These are phyloP conservation scores for Agrypnia vestita DNA, from an alignment of 1,140 invertebrate species.

Conservation along the genomic window DNA sequence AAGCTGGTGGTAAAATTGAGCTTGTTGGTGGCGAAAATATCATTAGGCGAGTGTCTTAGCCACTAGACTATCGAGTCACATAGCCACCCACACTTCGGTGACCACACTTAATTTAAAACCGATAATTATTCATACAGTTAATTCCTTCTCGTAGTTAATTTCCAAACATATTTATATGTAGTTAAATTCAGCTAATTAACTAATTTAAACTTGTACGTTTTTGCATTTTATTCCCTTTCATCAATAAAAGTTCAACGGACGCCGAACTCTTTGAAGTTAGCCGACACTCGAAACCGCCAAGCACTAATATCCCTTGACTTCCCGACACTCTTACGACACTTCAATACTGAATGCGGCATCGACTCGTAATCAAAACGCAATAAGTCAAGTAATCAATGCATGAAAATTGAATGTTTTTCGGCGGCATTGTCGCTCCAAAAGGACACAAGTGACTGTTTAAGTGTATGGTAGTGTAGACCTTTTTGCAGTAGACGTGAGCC, in stretches of 20 bases:
- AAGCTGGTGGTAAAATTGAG: too few species aligned
- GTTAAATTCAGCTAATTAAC: constrained; percentile 18
- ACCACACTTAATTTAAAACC: too few species aligned
- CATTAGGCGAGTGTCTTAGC: too few species aligned
- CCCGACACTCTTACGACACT: neutral
- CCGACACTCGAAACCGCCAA: constrained; percentile 16
- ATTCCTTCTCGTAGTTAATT: too few species aligned
- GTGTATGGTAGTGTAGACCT: neutral
- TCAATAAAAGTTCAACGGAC: constrained; percentile 8
- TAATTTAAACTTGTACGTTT: constrained; percentile 6
- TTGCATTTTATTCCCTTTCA: constrained; percentile 24
- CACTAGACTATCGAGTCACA: too few species aligned
- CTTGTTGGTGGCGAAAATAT: too few species aligned
- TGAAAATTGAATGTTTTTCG: neutral
- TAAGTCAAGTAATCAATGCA: neutral
- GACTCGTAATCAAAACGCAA: neutral
- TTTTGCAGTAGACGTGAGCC: neutral
- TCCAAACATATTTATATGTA: too few species aligned
- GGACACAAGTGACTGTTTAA: neutral
- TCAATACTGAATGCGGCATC: neutral
- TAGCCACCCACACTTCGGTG: too few species aligned
- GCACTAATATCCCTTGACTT: neutral
- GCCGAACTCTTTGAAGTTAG: constrained; percentile 44
- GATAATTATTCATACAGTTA: too few species aligned
- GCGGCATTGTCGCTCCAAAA: neutral